Evolutionary conservation across 2,113 vertebrate species (phyloP), one percentile per base, ranked within the genome.

Genomic region (Nothoprocta perdicaria): DNA sequence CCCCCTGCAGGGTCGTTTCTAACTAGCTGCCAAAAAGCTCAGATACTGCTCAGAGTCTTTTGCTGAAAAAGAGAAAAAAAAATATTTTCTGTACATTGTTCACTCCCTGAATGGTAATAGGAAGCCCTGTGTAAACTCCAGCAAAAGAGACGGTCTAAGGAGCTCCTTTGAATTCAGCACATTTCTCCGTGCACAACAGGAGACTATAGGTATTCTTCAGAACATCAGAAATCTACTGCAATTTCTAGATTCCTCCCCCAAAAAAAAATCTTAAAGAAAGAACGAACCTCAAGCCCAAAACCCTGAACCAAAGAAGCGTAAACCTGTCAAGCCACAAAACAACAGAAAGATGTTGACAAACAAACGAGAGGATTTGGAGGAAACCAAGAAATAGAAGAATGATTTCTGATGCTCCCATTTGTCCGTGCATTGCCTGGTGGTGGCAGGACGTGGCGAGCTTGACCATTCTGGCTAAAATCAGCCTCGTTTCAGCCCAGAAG

Each of bases 111-210:
- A 94, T 79, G 95, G 92, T 89, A 88, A 71, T 88, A 52, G 92
- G 93, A 95, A 97, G 95, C 92, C 66, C 76, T 95, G 55, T 62
- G 68, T 77, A 97, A 95, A 95, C 78, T 96, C 88, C 77, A 29
- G 66, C 53, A 69, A 62, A 83, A 91, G 87, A 90, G 57, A 24
- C 3, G 8, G 31, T 74, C 69, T 67, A 67, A 82, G 79, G 58
- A 93, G 81, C 21, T 92, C 62, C 89, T 92, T 35, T 95, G 82
- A 94, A 96, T 96, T 95, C 83, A 86, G 45, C 73, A 81, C 76
- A 78, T 94, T 94, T 23, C 67, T 58, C 90, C 45, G 4, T 24
- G 73, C 53, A 17, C 73, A 57, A 60, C 60, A 77, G 80, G 83
- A 96, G 67, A 22, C 72, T 94, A 76, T 74, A 88, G 74, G 61